Evolutionary conservation across 1,140 invertebrate species (phyloP).

Genomic region (Brachionus koreanus): DNA sequence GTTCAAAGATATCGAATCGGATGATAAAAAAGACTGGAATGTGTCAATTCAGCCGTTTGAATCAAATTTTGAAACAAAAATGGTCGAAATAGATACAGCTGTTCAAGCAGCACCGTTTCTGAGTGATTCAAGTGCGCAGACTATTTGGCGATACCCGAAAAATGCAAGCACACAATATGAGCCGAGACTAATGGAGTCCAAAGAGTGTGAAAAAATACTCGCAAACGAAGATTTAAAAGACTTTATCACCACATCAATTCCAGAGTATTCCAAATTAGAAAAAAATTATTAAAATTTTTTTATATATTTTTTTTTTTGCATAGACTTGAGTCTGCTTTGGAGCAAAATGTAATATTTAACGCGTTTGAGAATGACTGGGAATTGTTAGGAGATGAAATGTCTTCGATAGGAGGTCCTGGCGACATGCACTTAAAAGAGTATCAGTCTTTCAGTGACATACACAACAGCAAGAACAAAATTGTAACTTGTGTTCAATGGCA

Average conservation of each 20-base stretch:
- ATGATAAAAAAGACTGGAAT: constrained; percentile 34
- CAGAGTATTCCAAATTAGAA: neutral
- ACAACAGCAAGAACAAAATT: constrained; percentile 58
- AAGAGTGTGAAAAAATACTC: constrained; percentile 50
- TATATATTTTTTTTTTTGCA: neutral
- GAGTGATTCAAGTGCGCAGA: constrained; percentile 50
- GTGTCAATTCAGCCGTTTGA: constrained; percentile 48
- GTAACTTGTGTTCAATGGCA: constrained; percentile 60
- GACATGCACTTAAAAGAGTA: constrained; percentile 60
- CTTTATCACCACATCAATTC: constrained; percentile 48
- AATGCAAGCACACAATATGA: constrained; percentile 56
- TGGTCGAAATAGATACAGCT: constrained; percentile 52
- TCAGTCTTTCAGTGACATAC: constrained; percentile 60
- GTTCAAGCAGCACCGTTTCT: constrained; percentile 55
- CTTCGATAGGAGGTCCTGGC: constrained; percentile 55
- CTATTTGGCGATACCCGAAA: constrained; percentile 55
- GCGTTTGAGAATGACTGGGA: constrained; percentile 58
- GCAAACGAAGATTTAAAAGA: constrained; percentile 48
- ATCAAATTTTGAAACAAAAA: constrained; percentile 53
- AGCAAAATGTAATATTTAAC: constrained; percentile 59
- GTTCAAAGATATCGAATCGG: neutral
- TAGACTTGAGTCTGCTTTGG: constrained; percentile 56
- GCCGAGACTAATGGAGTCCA: constrained; percentile 51
- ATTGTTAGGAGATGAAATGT: constrained; percentile 53
- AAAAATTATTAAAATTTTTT: neutral